Evolutionary conservation across 2,888 invertebrate species (phyloP).

Genomic region (Caenorhabditis sp.): DNA sequence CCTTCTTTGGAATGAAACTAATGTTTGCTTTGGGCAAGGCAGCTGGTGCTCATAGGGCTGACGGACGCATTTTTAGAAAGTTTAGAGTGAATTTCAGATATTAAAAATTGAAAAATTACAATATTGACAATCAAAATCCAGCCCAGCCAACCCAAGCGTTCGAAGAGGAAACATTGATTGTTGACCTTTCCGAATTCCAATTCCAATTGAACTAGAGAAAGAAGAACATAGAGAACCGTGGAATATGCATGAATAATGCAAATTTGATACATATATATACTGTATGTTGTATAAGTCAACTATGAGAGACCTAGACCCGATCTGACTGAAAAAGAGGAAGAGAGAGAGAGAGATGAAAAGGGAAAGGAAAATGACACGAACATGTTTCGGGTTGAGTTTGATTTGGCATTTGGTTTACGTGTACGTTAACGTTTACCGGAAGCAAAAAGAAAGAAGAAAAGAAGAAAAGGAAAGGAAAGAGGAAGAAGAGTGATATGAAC

Average conservation of each 20-base stretch:
- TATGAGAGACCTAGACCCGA: background rate
- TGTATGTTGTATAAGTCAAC: slow-evolving; percentile 54
- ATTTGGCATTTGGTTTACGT: too few species aligned
- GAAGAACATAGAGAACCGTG: slow-evolving; percentile 29
- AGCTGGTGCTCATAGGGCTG: too few species aligned
- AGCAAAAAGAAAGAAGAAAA: background rate
- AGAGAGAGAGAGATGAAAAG: background rate
- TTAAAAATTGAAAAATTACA: too few species aligned
- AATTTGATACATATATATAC: slow-evolving; percentile 45
- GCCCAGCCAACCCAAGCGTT: too few species aligned
- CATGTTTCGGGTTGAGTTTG: too few species aligned
- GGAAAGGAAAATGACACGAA: background rate
- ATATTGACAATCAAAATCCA: too few species aligned
- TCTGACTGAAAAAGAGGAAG: background rate
- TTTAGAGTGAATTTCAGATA: background rate
- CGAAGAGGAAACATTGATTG: slow-evolving; percentile 29
- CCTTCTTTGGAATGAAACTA: background rate
- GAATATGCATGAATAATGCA: slow-evolving; percentile 39
- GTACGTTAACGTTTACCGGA: too few species aligned
- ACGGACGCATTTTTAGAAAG: background rate
- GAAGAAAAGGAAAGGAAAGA: slow-evolving; percentile 2
- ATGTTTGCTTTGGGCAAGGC: slow-evolving; percentile 3
- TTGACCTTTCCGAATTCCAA: slow-evolving; percentile 10
- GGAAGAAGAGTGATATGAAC: slow-evolving; percentile 25
- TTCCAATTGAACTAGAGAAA: slow-evolving; percentile 6